Percentiles rank a stretch among this genome's conserved stretches.
Evolutionary conservation across 2,888 invertebrate species (phyloP).

Genomic region (Drosophila koepferae): DNA sequence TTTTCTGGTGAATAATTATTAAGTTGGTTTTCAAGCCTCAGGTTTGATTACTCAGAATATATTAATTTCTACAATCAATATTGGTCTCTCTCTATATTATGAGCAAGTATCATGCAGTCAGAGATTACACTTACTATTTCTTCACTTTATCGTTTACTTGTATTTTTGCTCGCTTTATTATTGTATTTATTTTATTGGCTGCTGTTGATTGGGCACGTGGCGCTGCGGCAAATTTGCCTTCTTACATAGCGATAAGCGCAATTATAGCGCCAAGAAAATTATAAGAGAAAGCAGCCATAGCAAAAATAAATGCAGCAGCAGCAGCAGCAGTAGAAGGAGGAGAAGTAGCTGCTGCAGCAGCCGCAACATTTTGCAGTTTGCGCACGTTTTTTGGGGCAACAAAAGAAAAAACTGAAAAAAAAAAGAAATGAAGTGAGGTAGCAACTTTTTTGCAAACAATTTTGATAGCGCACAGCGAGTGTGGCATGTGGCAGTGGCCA

Average conservation of each 20-base stretch:
- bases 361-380: constrained; percentile 20
- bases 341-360: neutral
- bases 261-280: constrained; percentile 55
- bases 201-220: constrained; percentile 49
- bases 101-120: constrained; percentile 5
- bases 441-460: constrained; percentile 21
- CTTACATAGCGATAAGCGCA: constrained; percentile 76
- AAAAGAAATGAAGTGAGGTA: neutral
- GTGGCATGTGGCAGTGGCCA: constrained; percentile 2
- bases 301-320: constrained; percentile 6
- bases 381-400: constrained; percentile 37
- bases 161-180: constrained; percentile 24
- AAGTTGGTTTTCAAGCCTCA: neutral
- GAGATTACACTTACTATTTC: neutral
- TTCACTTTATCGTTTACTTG: constrained; percentile 19
- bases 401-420: neutral
- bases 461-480: constrained; percentile 20
- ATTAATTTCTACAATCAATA: neutral
- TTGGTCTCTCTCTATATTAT: neutral
- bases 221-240: constrained; percentile 68
- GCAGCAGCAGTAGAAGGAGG: neutral
- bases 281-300: constrained; percentile 5
- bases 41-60: too few relatives aligned
- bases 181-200: constrained; percentile 11
- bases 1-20: neutral